Conservation (phyloP, 2,797 vertebrate genomes). For the Eutrigla gurnardus region DNA sequence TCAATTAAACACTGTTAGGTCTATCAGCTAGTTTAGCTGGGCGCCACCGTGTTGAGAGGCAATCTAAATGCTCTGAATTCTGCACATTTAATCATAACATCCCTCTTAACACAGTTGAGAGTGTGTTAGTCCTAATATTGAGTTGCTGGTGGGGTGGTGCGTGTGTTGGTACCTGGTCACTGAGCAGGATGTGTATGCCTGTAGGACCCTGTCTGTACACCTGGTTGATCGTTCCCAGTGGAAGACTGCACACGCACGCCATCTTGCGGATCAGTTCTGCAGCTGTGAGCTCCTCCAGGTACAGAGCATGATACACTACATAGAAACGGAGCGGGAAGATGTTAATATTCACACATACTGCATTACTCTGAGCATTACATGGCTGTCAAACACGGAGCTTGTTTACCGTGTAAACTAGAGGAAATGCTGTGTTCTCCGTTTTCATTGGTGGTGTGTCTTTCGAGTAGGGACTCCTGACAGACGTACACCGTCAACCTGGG, state of each 20-base stretch:
- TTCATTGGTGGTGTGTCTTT: constrained; percentile 85
- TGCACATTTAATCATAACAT: background rate
- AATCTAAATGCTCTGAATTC: background rate
- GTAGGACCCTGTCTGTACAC: constrained; percentile 96
- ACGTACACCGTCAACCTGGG: constrained; percentile 95
- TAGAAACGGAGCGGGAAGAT: constrained; percentile 7
- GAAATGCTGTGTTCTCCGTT: constrained; percentile 85
- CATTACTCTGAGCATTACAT: no score
- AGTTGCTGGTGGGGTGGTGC: background rate
- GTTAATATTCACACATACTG: constrained; percentile 4
- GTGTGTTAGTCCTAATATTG: background rate
- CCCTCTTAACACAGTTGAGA: background rate
- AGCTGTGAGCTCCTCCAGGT: constrained; percentile 94
- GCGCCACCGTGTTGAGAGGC: no score
- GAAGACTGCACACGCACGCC: constrained; percentile 90
- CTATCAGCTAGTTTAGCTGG: no score
- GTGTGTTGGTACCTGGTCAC: constrained; percentile 87
- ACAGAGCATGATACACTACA: constrained; percentile 93
- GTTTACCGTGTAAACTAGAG: constrained; percentile 89
- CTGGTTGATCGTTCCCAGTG: constrained; percentile 91
- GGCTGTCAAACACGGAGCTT: background rate
- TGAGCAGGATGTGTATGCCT: constrained; percentile 94
- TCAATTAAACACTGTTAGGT: no score
- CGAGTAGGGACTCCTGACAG: constrained; percentile 91
- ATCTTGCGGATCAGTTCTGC: constrained; percentile 93